Percentiles rank a stretch among this genome's conserved stretches.
phyloP scores from a whole-genome alignment of 2,797 vertebrate species.

The Phalloptychus januarius region DNA sequence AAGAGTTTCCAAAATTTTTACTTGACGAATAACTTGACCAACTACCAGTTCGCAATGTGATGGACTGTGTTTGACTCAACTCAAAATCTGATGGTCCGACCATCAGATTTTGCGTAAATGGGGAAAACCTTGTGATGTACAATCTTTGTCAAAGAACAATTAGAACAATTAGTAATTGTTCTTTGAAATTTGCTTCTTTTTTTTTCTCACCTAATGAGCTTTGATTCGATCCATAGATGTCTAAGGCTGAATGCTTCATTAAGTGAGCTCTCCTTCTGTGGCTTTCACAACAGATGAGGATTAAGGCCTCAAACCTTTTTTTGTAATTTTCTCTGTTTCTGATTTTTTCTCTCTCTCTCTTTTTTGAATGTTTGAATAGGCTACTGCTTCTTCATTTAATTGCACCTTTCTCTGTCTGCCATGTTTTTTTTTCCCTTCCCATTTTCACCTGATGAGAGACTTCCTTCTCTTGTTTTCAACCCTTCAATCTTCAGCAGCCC shows the following conservation, averaged over 20 bases:
- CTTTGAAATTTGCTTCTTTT: too few relatives aligned
- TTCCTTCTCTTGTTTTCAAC: conserved; percentile 9
- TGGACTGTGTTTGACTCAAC: neutral
- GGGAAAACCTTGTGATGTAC: neutral
- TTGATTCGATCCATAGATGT: conserved; percentile 44
- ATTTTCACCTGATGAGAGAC: conserved; percentile 4
- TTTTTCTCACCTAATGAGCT: conserved; percentile 17
- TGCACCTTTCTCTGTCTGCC: neutral
- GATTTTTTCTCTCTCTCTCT: neutral
- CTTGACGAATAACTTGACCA: neutral
- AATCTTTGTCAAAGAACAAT: neutral
- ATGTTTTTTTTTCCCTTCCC: conserved; percentile 5
- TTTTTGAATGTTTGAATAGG: conserved; percentile 33
- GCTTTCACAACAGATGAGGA: conserved; percentile 21
- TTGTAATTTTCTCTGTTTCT: neutral
- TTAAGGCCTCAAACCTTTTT: neutral
- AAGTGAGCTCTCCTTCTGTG: conserved; percentile 25
- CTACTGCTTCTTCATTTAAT: conserved; percentile 25
- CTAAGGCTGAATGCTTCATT: conserved; percentile 41
- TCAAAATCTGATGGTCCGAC: too few relatives aligned
- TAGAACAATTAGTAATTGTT: too few relatives aligned
- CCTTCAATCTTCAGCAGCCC: conserved; percentile 28
- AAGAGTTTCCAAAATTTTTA: neutral
- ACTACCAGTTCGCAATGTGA: neutral
- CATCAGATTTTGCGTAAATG: neutral